Evolutionary conservation across 92 coral and sea anemone genomes (phyloP).

Genomic region (Porites evermanni): DNA sequence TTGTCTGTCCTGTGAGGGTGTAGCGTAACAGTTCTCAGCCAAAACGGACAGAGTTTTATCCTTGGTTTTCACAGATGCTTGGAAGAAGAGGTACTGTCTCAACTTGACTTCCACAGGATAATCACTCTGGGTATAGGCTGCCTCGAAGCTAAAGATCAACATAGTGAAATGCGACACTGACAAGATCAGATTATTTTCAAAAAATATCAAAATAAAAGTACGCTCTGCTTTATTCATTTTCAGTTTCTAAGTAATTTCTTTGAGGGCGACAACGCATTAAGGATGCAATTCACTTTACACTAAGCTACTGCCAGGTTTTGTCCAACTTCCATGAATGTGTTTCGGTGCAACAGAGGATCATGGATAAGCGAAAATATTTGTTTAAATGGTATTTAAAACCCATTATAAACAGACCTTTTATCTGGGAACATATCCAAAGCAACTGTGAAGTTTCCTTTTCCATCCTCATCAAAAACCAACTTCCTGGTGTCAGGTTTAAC

Average conservation of each 20-base stretch:
- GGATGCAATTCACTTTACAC: too few relatives aligned
- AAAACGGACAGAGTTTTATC: slow-evolving; percentile 13
- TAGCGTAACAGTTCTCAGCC: slow-evolving; percentile 19
- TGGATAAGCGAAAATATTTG: too few relatives aligned
- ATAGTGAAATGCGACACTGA: background rate
- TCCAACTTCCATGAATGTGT: too few relatives aligned
- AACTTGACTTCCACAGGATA: slow-evolving; percentile 27
- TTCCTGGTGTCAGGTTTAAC: slow-evolving; percentile 75
- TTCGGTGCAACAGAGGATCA: too few relatives aligned
- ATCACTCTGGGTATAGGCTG: background rate
- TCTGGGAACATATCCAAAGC: slow-evolving; percentile 63
- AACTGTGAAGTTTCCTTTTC: slow-evolving; percentile 73
- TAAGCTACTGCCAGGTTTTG: too few relatives aligned
- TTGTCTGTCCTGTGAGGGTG: background rate
- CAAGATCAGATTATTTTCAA: too few relatives aligned
- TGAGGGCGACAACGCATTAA: too few relatives aligned
- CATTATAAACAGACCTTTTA: slow-evolving; percentile 5
- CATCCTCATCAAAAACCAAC: slow-evolving; percentile 76
- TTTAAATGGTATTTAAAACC: background rate
- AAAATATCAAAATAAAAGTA: background rate
- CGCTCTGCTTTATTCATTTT: too few relatives aligned
- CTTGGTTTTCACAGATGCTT: slow-evolving; percentile 28
- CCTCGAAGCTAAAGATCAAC: background rate
- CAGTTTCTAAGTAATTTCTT: too few relatives aligned
- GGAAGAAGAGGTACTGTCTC: background rate